phyloP scores from a whole-genome alignment of 2,797 vertebrate species.

The Odontamblyopus lacepedii region DNA sequence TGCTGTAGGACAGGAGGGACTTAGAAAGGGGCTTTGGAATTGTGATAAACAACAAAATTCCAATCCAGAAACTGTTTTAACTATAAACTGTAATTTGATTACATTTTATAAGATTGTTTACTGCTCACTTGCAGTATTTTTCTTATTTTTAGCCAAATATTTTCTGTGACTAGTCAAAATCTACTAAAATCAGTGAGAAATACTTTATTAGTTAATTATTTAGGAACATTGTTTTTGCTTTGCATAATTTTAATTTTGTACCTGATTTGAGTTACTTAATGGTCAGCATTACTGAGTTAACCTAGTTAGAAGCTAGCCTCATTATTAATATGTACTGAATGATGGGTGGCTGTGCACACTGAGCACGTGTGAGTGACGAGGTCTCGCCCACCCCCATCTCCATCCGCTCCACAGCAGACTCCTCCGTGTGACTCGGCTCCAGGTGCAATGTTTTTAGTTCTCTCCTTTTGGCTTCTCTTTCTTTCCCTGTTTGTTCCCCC shows the following conservation, averaged over 20 bases:
- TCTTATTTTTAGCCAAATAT: no score
- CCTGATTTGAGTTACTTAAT: background rate
- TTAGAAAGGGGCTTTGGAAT: background rate
- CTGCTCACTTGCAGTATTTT: no score
- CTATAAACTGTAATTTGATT: no score
- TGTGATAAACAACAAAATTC: background rate
- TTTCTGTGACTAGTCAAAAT: background rate
- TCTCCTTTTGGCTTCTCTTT: conserved; percentile 73
- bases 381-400: conserved; percentile 23
- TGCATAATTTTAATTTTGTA: background rate
- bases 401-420: conserved; percentile 38
- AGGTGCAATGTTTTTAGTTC: conserved; percentile 74
- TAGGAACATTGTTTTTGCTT: background rate
- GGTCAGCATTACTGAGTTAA: background rate
- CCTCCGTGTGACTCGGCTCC: conserved; percentile 63
- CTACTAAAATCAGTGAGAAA: background rate
- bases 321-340: background rate
- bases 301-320: background rate
- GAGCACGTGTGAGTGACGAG: conserved; percentile 36
- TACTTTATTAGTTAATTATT: background rate
- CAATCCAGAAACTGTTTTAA: background rate
- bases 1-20: background rate
- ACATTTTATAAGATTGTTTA: no score
- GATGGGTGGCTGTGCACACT: conserved; percentile 9
- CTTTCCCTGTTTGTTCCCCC: conserved; percentile 62